phyloP scores from a whole-genome alignment of 2,113 vertebrate species.

The Carassius gibelio region DNA sequence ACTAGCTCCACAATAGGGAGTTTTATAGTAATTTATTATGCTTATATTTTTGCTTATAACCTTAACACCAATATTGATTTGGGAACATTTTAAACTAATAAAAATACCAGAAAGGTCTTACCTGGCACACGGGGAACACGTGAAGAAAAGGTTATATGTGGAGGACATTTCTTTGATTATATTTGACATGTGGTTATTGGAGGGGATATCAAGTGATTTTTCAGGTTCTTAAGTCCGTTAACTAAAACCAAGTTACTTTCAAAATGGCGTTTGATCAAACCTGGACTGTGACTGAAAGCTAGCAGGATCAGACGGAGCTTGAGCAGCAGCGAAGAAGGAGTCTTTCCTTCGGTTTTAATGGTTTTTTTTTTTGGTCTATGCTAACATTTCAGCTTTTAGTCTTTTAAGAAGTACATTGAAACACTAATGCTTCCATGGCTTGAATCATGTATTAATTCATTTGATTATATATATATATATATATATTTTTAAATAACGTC shows the following conservation, averaged over 20 bases:
- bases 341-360: not conserved
- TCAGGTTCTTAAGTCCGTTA: not conserved
- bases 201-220: not conserved
- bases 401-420: not conserved
- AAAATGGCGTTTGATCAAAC: not conserved
- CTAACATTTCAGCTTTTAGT: not conserved
- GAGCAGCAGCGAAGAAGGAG: not conserved
- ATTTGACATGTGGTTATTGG: not conserved
- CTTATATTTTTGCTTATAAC: conserved; percentile 47
- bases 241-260: not conserved
- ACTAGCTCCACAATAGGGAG: conserved; percentile 51
- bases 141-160: not conserved
- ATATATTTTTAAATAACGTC: not conserved
- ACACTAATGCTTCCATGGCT: conserved; percentile 18
- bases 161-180: not conserved
- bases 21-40: conserved; percentile 56
- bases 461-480: not conserved
- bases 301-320: not conserved
- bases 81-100: not conserved
- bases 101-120: conserved; percentile 9
- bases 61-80: conserved; percentile 33
- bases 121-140: not conserved
- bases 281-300: not conserved
- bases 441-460: not conserved
- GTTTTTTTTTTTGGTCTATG: not conserved